These are phyloP conservation scores for Dinomys branickii DNA, from an alignment of 2,113 vertebrate species.

Conservation along the genomic window DNA sequence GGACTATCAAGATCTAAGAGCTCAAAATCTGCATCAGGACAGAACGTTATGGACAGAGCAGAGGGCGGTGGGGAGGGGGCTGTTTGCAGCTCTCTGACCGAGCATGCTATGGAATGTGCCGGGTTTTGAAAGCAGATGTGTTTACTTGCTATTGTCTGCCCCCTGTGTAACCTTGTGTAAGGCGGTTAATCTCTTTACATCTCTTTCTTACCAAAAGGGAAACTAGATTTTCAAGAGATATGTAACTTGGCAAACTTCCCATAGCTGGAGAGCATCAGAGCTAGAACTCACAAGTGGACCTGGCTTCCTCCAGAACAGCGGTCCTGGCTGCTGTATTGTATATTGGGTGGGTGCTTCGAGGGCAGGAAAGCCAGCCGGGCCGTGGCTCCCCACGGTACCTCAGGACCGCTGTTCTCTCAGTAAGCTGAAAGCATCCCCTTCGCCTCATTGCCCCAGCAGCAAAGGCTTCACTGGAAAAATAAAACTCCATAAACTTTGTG, in stretches of 20 bases:
- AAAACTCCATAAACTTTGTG: background rate
- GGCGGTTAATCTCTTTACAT: too few relatives aligned
- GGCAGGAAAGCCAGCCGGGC: background rate
- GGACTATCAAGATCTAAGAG: background rate
- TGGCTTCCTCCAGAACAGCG: background rate
- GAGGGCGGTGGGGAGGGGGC: accelerated
- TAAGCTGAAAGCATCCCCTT: background rate
- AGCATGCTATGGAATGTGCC: background rate
- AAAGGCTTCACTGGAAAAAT: background rate
- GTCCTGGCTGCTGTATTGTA: background rate
- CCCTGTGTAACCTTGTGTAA: background rate
- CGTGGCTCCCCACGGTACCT: too few relatives aligned
- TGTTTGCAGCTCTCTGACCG: background rate
- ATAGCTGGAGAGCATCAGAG: background rate
- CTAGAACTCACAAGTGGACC: background rate
- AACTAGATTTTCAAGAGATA: background rate
- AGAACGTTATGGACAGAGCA: background rate
- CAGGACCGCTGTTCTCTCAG: background rate
- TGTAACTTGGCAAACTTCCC: background rate
- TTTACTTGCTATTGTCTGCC: background rate
- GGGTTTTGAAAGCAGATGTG: background rate
- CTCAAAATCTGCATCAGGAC: accelerated
- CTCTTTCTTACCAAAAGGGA: background rate
- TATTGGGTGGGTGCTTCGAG: background rate
- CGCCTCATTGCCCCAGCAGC: background rate